Base-by-base conservation (phyloP, 2,888 invertebrate species). In the Linyphia triangularis region DNA sequence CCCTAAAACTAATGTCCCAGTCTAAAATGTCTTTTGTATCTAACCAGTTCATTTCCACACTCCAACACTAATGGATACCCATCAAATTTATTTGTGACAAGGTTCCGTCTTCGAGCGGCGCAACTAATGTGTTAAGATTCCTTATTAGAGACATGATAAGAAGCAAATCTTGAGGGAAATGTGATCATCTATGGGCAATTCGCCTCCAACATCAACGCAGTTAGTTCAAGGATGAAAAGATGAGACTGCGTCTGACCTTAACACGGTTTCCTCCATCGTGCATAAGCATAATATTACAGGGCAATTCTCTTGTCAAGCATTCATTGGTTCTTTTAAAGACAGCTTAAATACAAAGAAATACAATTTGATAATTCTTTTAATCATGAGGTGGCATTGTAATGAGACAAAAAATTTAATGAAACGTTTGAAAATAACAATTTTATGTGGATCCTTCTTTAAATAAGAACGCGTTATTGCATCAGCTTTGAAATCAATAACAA, bases 221-320 rank as follows among this genome's bases (percentile, higher is more conserved):
- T n/a, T n/a, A n/a, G n/a, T 63, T 63, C 63, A 63, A 63, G 63
- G 24, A 63, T 28, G 63, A n/a, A 63, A 63, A 26, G 24, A 63
- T 28, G 63, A n/a, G 5, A 26, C 24, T 16, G 13, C 3, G 26
- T n/a, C n/a, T 28, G 67, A 22, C 67, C 67, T 67, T 33, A 67
- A 67, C 67, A 67, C 28, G 19, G 19, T 67, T 67, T 30, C 67
- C 33, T 33, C 33, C 30, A n/a, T 67, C 67, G 33, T 6, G 30
- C 33, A n/a, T 63, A 9, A 63, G 24, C 9, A 19, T 63, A 63
- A 28, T 28, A 43, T 43, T 2, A 10, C 63, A 0, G 63, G 10
- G 28, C 24, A 28, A 63, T 63, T 7, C 63, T 63, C 63, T 7
- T 16, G 16, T 10, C 10, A 10, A 16, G 13, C 43, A 16, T 43